Percentiles rank a stretch among this genome's conserved stretches.
phyloP scores from a whole-genome alignment of 1,140 invertebrate species.

The Caerostris darwini region DNA sequence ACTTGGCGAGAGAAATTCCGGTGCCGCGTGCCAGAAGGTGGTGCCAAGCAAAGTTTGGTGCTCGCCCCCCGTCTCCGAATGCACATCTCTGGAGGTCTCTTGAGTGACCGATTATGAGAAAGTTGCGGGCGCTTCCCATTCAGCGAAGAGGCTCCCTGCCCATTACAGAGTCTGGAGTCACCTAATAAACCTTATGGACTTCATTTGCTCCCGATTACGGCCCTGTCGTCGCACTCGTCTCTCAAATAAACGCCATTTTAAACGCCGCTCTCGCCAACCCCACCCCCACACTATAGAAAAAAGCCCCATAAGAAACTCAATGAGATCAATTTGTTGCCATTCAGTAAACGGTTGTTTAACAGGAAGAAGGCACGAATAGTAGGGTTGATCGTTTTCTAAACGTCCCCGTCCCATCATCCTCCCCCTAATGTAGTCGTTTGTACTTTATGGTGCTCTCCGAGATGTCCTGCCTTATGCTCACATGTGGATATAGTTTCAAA shows the following conservation, averaged over 20 bases:
- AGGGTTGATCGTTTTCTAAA: conserved; percentile 47
- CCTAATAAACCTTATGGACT: conserved; percentile 77
- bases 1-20: too few species aligned
- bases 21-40: too few species aligned
- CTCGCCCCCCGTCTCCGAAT: conserved; percentile 38
- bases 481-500: background rate
- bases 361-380: conserved; percentile 19
- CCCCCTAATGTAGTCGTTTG: conserved; percentile 28
- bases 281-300: background rate
- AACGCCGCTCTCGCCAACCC: conserved; percentile 25
- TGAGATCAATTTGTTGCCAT: conserved; percentile 67
- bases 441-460: background rate
- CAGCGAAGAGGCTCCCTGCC: background rate
- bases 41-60: conserved; percentile 44
- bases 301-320: conserved; percentile 38
- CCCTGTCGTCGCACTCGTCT: conserved; percentile 17
- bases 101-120: conserved; percentile 75
- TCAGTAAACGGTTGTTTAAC: conserved; percentile 63
- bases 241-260: conserved; percentile 77
- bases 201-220: conserved; percentile 69
- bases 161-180: conserved; percentile 69
- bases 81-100: conserved; percentile 60
- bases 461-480: background rate
- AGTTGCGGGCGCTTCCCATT: conserved; percentile 49
- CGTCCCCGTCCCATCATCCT: background rate